Conservation (phyloP, 2,797 vertebrate genomes). For the Heteromormyrus szaboi region DNA sequence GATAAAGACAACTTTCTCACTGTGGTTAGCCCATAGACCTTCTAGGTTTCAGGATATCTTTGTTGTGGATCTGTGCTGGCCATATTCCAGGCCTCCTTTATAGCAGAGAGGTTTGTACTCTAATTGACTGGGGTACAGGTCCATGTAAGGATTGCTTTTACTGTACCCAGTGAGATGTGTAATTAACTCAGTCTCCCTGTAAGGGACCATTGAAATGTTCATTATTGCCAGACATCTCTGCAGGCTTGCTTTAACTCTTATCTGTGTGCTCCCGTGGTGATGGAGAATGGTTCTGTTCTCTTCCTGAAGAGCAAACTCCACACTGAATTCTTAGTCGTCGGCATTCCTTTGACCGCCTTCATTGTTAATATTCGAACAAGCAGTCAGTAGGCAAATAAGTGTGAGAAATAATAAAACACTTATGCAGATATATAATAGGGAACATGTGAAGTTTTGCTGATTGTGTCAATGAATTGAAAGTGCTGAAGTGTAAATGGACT, state of each 20-base stretch:
- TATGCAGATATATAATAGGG: not conserved
- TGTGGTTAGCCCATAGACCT: not conserved
- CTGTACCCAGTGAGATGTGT: constrained; percentile 12
- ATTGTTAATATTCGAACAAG: not conserved
- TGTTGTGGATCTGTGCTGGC: not conserved
- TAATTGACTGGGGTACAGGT: not conserved
- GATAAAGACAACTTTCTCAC: not conserved
- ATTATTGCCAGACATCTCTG: constrained; percentile 35
- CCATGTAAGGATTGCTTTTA: not conserved
- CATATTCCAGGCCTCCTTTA: not conserved
- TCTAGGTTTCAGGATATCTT: not conserved
- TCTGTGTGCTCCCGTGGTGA: constrained; percentile 31
- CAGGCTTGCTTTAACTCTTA: constrained; percentile 37
- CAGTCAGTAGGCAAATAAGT: not conserved
- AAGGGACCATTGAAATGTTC: constrained; percentile 34
- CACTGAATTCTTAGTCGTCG: not conserved
- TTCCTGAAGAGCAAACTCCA: not conserved
- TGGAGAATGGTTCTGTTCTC: constrained; percentile 22
- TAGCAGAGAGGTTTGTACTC: not conserved
- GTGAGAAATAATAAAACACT: not conserved
- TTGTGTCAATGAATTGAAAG: not conserved
- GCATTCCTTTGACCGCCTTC: not conserved
- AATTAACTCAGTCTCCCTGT: constrained; percentile 10
- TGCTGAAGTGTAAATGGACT: not conserved
- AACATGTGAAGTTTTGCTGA: not conserved